Evolutionary conservation across 2,888 invertebrate species (phyloP).

Genomic region (Chalcis sispes): DNA sequence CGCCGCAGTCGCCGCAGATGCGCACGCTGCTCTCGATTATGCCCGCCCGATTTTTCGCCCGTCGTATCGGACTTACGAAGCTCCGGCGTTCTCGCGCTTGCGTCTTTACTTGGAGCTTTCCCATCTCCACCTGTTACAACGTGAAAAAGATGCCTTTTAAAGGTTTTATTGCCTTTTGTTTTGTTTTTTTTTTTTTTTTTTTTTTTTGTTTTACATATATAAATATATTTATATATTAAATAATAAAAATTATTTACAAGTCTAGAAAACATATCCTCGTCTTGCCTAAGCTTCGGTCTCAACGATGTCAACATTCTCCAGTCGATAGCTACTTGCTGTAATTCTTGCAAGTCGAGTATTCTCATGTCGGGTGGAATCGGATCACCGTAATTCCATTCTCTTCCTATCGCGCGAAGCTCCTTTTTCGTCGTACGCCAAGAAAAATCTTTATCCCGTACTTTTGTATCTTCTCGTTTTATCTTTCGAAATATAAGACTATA

Average conservation of each 20-base stretch:
- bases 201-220: no score
- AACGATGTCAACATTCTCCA: slow-evolving; percentile 95
- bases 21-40: slow-evolving; percentile 87
- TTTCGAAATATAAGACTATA: slow-evolving; percentile 66
- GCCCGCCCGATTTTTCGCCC: slow-evolving; percentile 89
- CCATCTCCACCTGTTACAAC: slow-evolving; percentile 84
- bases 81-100: slow-evolving; percentile 83
- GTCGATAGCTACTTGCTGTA: slow-evolving; percentile 91
- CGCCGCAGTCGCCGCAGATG: slow-evolving; percentile 88
- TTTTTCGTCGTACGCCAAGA: slow-evolving; percentile 86
- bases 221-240: no score
- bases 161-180: no score
- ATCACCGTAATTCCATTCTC: slow-evolving; percentile 84
- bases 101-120: slow-evolving; percentile 86
- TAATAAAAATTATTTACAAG: slow-evolving; percentile 66
- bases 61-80: slow-evolving; percentile 82
- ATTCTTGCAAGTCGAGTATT: slow-evolving; percentile 84
- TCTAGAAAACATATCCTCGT: slow-evolving; percentile 90
- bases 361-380: slow-evolving; percentile 91
- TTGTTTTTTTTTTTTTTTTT: no score
- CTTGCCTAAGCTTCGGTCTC: slow-evolving; percentile 88
- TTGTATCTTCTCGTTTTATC: slow-evolving; percentile 86
- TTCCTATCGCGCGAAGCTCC: slow-evolving; percentile 81
- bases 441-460: slow-evolving; percentile 85
- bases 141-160: not conserved